A percentile compares a stretch with the other conserved stretches of the same genome.
These are phyloP conservation scores for Oncorhynchus nerka DNA, from an alignment of 2,113 vertebrate species.

Conservation along the genomic window DNA sequence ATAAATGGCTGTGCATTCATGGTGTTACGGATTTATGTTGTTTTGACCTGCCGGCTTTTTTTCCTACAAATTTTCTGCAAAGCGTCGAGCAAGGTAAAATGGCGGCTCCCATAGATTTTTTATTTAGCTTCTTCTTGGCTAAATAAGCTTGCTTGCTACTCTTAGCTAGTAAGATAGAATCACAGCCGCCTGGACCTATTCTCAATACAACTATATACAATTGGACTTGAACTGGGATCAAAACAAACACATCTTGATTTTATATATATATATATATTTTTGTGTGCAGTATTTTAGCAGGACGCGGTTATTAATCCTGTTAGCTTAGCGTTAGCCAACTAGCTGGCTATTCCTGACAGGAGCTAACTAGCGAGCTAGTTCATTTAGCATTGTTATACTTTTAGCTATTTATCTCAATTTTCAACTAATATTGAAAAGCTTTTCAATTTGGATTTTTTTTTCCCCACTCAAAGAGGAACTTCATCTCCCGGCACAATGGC, in stretches of 20 bases:
- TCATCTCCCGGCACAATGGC: constrained; percentile 37
- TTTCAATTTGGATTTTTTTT: constrained; percentile 29
- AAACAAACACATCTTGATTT: not conserved
- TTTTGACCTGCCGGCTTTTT: not conserved
- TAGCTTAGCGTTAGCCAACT: not conserved
- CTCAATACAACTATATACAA: not conserved
- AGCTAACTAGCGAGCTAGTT: constrained; percentile 17
- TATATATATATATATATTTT: not conserved
- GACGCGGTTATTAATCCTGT: not conserved
- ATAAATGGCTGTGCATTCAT: not conserved
- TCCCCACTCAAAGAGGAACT: constrained; percentile 30
- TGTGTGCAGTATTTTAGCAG: not conserved
- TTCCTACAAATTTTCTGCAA: constrained; percentile 18
- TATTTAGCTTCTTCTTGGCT: constrained; percentile 15
- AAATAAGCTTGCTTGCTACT: not conserved
- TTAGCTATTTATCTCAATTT: not conserved
- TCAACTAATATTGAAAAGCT: not conserved
- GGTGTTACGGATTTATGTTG: not conserved
- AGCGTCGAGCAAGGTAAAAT: constrained; percentile 61
- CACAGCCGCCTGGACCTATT: not conserved
- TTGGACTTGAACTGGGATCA: not conserved
- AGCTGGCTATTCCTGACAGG: not conserved
- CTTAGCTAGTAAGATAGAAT: not conserved
- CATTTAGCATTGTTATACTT: not conserved
- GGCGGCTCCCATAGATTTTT: constrained; percentile 55